Percentiles rank a stretch among this genome's conserved stretches.
Conservation (phyloP, 2,888 invertebrate genomes). For the Erebia epiphron region DNA sequence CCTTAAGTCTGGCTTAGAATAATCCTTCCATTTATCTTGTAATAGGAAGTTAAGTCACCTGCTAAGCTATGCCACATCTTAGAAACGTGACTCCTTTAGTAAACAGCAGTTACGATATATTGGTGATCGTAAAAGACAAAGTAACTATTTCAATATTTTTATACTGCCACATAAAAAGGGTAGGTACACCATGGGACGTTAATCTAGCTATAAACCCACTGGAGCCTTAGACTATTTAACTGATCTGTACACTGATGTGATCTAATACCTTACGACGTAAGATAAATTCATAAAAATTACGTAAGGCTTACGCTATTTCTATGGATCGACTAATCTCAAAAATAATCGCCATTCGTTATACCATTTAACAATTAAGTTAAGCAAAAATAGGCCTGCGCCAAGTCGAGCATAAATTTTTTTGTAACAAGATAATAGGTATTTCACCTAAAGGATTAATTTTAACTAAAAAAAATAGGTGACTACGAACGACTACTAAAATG, state of each 20-base stretch:
- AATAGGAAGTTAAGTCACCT: not conserved
- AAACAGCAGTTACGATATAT: constrained; percentile 22
- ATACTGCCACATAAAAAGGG: constrained; percentile 12
- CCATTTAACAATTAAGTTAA: too few relatives aligned
- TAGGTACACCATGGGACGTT: not conserved
- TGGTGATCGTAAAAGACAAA: constrained; percentile 32
- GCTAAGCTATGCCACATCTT: not conserved
- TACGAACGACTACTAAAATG: too few relatives aligned
- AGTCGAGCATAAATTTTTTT: too few relatives aligned
- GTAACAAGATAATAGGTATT: too few relatives aligned
- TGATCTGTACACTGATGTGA: not conserved
- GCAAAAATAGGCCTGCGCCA: too few relatives aligned
- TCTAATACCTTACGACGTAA: not conserved
- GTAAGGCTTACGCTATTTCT: too few relatives aligned
- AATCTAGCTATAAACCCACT: constrained; percentile 11
- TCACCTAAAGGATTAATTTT: too few relatives aligned
- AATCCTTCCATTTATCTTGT: not conserved
- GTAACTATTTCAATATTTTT: constrained; percentile 30
- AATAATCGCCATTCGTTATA: not conserved
- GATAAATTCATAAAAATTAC: not conserved
- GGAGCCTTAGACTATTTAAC: constrained; percentile 10
- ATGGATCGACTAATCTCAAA: too few relatives aligned
- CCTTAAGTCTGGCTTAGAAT: too few relatives aligned
- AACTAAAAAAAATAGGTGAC: too few relatives aligned
- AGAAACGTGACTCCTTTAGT: not conserved